Conservation (phyloP, 2,113 vertebrate genomes). For the Gracilinanus agilis region DNA sequence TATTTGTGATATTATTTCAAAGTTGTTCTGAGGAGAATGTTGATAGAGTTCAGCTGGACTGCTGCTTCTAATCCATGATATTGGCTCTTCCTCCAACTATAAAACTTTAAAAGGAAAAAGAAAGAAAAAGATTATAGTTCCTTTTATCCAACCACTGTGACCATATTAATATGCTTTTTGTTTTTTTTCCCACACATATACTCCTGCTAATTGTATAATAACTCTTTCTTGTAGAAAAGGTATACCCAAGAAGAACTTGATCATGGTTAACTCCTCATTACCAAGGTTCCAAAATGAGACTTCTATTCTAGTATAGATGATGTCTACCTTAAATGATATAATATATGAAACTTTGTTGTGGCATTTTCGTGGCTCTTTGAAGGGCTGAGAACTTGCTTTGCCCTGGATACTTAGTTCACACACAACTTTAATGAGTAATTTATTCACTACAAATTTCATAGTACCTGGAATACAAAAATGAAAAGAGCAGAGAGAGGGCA, state of each 20-base stretch:
- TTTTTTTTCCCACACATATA: background rate
- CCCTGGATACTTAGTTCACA: background rate
- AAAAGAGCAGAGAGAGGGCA: background rate
- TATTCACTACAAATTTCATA: background rate
- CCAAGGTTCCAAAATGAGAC: background rate
- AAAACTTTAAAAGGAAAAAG: background rate
- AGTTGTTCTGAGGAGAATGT: background rate
- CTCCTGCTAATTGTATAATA: background rate
- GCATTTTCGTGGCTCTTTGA: background rate
- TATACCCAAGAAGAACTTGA: background rate
- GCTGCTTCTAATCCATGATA: background rate
- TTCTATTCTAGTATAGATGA: background rate
- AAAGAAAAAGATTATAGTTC: background rate
- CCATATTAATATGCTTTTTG: background rate
- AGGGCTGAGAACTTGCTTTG: background rate
- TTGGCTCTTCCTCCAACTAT: background rate
- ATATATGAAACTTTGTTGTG: background rate
- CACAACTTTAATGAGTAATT: background rate
- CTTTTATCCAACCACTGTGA: background rate
- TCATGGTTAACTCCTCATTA: background rate
- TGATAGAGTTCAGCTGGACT: background rate
- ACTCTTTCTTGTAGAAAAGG: background rate
- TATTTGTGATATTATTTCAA: background rate
- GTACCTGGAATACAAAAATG: background rate
- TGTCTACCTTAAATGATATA: background rate